A percentile compares a stretch with the other conserved stretches of the same genome.
phyloP scores from a whole-genome alignment of 2,888 invertebrate species.

The Atethmia centrago region DNA sequence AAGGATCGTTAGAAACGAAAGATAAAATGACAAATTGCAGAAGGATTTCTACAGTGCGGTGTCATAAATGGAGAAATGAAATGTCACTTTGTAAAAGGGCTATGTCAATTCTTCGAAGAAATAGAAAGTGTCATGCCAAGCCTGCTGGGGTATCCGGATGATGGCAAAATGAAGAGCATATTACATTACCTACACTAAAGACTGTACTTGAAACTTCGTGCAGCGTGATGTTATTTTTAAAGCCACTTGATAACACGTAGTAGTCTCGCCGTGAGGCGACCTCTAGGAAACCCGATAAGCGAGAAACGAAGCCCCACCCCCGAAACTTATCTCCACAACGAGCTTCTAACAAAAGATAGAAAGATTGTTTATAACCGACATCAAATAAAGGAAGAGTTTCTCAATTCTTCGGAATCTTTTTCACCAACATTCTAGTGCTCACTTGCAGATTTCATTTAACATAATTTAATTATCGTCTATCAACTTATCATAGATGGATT shows the following conservation, averaged over 20 bases:
- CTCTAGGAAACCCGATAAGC: background rate
- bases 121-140: no score
- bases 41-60: no score
- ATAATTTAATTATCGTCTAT: conserved; percentile 2
- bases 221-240: background rate
- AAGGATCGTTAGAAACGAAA: no score
- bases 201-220: no score
- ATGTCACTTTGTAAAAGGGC: no score
- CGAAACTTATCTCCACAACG: background rate
- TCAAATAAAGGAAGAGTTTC: background rate
- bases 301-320: background rate
- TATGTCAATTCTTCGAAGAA: no score
- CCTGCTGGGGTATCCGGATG: no score
- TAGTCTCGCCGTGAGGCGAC: background rate
- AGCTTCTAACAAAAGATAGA: background rate
- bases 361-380: background rate
- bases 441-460: conserved; percentile 9
- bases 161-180: background rate
- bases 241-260: background rate
- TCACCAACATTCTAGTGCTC: background rate
- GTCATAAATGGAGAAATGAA: no score
- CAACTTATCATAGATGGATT: conserved; percentile 34
- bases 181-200: background rate
- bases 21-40: no score
- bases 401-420: background rate